Base-by-base conservation (phyloP, 1,140 invertebrate genomes). In the Branchinecta lindahli region DNA sequence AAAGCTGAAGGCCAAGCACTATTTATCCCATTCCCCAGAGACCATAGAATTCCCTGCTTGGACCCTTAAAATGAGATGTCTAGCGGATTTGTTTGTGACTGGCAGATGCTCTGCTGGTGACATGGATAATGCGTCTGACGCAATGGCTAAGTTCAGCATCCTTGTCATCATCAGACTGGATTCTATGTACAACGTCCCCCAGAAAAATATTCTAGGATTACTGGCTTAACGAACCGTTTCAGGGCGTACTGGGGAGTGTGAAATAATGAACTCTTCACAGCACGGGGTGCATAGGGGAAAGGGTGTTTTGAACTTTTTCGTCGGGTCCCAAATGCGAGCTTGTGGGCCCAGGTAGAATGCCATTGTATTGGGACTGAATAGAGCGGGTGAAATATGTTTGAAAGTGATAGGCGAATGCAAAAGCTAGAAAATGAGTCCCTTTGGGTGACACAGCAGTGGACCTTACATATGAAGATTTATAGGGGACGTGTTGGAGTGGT, bases 241-340 rank as follows among this genome's bases (percentile, higher is more conserved):
- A 61, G 52, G 52, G 52, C 52, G 52, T 61, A 61, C 52, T 61
- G 52, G 52, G 52, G 52, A 61, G 52, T 61, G 52, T 61, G 52
- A 61, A 61, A 61, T 61, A 61, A 61, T 61, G 52, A 61, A 61
- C 52, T 61, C 18, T 20, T 20, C 52, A 15, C 18, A 61, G 52
- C 52, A 61, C 12, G 52, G 52, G 52, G 52, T 20, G 18, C 18
- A 20, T 15, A 6, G 52, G 52, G 52, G 52, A 61, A 61, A 61
- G 52, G 52, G 52, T 61, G 18, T 61, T 61, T 61, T 61, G 52
- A 61, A 61, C 12, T 15, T 61, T 61, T 61, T 61, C 52, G 18
- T 20, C 52, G 18, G 33, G 33, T 33, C 33, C 33, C 33, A 33
- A 33, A 33, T 33, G 33, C 33, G 33, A 33, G 33, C 33, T 33